Base-by-base conservation (phyloP, 2,113 vertebrate species). In the Sitta europaea region DNA sequence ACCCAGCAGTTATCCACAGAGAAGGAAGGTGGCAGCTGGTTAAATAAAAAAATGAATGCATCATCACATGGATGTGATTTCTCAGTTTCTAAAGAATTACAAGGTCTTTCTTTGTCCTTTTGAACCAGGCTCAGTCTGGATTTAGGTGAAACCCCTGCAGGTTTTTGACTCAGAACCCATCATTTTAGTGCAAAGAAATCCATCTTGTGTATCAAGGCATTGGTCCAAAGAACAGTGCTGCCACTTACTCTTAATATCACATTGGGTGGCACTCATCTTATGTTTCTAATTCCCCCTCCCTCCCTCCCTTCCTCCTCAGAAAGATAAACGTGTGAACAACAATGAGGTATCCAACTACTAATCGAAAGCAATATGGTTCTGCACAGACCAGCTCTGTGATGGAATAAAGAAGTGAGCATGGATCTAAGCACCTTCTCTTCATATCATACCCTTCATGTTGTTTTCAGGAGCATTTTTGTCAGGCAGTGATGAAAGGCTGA, bases 401-500 rank as follows among this genome's bases (percentile, higher is more conserved):
- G 86, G 80, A 80, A 95, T 57, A 86, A 92, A 85, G 78, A 43
- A 83, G 51, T 31, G 40, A 83, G 28, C 4, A 5, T 28, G 79
- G 81, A 92, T 78, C 55, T 80, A 81, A 86, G 83, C 48, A 84
- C 72, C 48, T 92, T 88, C 88, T 62, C 36, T 58, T 92, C 58
- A 42, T 81, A 93, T 88, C 86, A 88, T 10, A 88, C 75, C 72
- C 72, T 84, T 51, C 61, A 75, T 38, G 53, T 96, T 95, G 94
- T 97, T 96, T 95, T 86, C 88, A 88, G 86, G 48, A 90, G 68
- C 75, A 71, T 67, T 96, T 97, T 72, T 86, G 91, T 83, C 92
- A 96, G 61, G 79, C 73, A 72, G 61, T 75, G 90, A 94, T 93
- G 92, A 97, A 96, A 94, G 93, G 86, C 94, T 92, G 88, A 96